These are phyloP conservation scores for Drosophila bocki DNA, from an alignment of 1,140 invertebrate genomes.

Conservation along the genomic window DNA sequence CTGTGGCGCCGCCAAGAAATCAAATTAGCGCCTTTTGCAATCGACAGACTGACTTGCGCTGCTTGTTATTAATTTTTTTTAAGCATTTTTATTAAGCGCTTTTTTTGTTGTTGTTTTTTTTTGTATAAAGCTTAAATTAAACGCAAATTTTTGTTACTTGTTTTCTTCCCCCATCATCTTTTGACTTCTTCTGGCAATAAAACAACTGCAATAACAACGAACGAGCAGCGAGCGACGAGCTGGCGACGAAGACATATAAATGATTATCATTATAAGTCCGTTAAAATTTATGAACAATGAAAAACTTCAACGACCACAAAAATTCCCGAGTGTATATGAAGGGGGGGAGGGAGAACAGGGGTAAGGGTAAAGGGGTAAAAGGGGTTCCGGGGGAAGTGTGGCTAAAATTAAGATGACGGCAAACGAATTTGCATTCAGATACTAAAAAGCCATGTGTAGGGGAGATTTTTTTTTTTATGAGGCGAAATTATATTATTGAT, in stretches of 20 bases:
- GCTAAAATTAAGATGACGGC: constrained; percentile 31
- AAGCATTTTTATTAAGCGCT: background rate
- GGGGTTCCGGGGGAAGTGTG: background rate
- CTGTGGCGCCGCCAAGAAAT: constrained; percentile 74
- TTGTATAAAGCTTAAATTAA: constrained; percentile 66
- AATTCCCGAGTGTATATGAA: background rate
- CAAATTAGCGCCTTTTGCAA: constrained; percentile 80
- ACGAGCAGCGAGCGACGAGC: background rate
- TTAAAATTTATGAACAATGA: constrained; percentile 79
- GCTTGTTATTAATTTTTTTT: constrained; percentile 23
- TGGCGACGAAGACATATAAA: constrained; percentile 52
- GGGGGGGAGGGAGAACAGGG: background rate
- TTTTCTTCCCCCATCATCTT: constrained; percentile 30
- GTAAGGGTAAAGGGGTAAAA: background rate
- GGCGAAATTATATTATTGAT: constrained; percentile 11
- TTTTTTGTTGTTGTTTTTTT: constrained; percentile 31
- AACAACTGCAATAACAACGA: constrained; percentile 30
- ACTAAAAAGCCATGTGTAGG: constrained; percentile 9
- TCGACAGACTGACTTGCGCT: constrained; percentile 60
- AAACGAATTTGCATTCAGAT: constrained; percentile 27
- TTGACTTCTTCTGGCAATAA: constrained; percentile 41
- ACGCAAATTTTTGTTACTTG: constrained; percentile 60
- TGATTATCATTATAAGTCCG: constrained; percentile 73
- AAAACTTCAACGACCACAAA: constrained; percentile 53
- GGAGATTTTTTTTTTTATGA: background rate